Conservation (phyloP, 1,140 invertebrate genomes). For the Agrypnia vestita region DNA sequence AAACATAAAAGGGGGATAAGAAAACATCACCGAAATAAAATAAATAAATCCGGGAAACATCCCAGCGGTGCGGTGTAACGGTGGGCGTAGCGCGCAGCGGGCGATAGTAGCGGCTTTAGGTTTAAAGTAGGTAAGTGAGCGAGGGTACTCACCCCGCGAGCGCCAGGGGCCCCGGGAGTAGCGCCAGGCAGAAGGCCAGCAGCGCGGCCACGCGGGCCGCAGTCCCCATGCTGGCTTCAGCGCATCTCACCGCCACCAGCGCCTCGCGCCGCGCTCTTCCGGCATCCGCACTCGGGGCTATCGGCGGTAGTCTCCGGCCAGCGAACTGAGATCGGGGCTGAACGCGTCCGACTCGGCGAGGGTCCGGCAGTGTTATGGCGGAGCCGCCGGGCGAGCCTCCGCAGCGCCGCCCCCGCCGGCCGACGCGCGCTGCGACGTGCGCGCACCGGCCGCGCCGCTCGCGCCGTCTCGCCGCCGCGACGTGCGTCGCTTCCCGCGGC, state of each 20-base stretch:
- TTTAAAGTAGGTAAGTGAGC: not conserved
- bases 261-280: constrained; percentile 25
- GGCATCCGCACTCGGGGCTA: constrained; percentile 8
- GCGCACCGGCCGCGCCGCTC: not conserved
- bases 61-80: too few species aligned
- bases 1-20: too few species aligned
- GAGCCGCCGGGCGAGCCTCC: not conserved
- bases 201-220: constrained; percentile 70
- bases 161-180: constrained; percentile 71
- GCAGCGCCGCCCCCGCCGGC: constrained; percentile 5
- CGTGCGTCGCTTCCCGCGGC: not conserved
- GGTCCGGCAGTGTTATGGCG: constrained; percentile 47
- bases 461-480: constrained; percentile 18
- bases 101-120: too few species aligned
- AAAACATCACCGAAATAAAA: too few species aligned
- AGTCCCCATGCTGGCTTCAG: constrained; percentile 50
- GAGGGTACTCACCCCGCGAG: constrained; percentile 69
- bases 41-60: too few species aligned
- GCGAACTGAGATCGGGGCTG: constrained; percentile 13
- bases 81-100: too few species aligned
- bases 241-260: constrained; percentile 57
- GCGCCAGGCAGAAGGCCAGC: constrained; percentile 69
- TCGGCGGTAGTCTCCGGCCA: constrained; percentile 19
- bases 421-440: not conserved
- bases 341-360: constrained; percentile 44